Percentiles rank a stretch among this genome's conserved stretches.
Evolutionary conservation across 2,888 invertebrate genomes (phyloP).

Genomic region (Merodon equestris): DNA sequence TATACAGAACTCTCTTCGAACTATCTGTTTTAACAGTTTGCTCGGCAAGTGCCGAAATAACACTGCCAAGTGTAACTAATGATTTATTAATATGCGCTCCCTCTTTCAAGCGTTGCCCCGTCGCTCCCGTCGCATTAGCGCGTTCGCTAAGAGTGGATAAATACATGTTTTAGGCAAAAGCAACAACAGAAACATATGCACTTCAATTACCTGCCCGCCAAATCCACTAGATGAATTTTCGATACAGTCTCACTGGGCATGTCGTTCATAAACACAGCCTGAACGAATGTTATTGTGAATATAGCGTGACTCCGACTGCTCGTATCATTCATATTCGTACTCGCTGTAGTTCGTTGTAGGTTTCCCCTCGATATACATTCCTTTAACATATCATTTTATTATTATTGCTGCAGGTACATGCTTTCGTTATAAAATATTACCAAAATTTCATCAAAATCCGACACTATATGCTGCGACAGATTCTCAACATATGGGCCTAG

Average conservation of each 20-base stretch:
- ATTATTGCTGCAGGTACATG: background rate
- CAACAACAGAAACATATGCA: too few relatives aligned
- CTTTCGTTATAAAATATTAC: constrained; percentile 77
- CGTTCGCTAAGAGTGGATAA: constrained; percentile 83
- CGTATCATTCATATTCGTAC: constrained; percentile 95
- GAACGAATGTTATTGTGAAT: constrained; percentile 93
- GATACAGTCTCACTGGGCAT: constrained; percentile 94
- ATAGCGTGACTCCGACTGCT: constrained; percentile 95
- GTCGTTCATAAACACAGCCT: constrained; percentile 91
- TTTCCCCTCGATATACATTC: constrained; percentile 90
- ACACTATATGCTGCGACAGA: constrained; percentile 90
- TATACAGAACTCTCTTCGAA: constrained; percentile 83
- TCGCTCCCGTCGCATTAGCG: constrained; percentile 93
- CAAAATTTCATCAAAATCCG: constrained; percentile 92
- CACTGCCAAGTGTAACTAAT: constrained; percentile 91
- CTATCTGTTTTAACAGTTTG: constrained; percentile 78
- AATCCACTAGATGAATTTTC: constrained; percentile 92
- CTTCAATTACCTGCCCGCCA: constrained; percentile 87
- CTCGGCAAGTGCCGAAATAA: constrained; percentile 92
- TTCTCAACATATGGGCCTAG: constrained; percentile 92
- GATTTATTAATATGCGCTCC: constrained; percentile 95
- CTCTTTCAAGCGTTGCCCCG: constrained; percentile 92
- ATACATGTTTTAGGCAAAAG: too few relatives aligned
- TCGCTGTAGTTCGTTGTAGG: constrained; percentile 90
- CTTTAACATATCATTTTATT: constrained; percentile 77